Percentiles rank a stretch among this genome's conserved stretches.
phyloP scores from a whole-genome alignment of 2,797 vertebrate species.

The Eleutherodactylus coqui region DNA sequence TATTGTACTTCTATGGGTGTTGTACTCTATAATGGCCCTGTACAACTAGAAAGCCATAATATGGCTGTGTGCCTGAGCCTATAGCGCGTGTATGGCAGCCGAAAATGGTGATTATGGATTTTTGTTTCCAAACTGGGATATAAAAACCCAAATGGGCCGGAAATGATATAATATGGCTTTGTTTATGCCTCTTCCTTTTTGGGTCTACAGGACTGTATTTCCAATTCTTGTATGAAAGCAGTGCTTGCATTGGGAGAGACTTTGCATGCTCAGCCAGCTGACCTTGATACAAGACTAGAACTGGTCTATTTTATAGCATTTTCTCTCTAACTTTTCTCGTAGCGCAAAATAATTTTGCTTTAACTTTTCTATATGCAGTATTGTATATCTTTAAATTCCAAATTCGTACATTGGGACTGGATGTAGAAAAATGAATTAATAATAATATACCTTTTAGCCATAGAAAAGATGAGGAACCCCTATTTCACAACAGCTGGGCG shows the following conservation, averaged over 20 bases:
- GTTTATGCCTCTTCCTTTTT: background rate
- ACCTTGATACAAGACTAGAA: background rate
- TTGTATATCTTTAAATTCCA: background rate
- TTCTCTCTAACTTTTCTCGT: background rate
- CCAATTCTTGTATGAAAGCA: background rate
- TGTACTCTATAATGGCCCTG: too few relatives aligned
- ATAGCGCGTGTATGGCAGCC: background rate
- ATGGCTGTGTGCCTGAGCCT: background rate
- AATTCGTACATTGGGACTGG: background rate
- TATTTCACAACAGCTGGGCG: conserved; percentile 73
- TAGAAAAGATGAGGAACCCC: conserved; percentile 61
- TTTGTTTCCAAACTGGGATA: background rate
- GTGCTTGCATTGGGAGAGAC: background rate
- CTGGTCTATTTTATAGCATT: background rate
- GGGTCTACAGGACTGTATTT: background rate
- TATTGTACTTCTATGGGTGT: too few relatives aligned
- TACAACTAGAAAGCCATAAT: background rate
- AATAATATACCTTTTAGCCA: background rate
- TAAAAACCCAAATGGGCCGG: background rate
- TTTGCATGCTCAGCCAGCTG: background rate
- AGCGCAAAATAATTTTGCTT: background rate
- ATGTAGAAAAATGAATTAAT: background rate
- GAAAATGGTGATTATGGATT: background rate
- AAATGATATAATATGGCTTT: background rate
- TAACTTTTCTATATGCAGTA: background rate